Evolutionary conservation across 2,888 invertebrate genomes (phyloP).

Genomic region (Callosobruchus maculatus): DNA sequence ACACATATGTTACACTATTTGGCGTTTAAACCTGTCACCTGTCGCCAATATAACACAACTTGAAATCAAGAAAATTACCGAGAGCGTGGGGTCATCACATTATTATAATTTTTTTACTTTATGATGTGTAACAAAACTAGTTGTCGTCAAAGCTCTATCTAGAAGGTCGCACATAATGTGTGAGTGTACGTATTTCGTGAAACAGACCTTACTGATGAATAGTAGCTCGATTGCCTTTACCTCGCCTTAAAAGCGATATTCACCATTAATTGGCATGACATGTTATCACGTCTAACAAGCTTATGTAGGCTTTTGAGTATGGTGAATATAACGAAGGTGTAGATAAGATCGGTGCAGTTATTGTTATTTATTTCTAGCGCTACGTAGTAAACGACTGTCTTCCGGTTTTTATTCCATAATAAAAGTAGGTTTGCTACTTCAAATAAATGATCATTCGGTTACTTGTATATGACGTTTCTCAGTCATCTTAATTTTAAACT

Average conservation of each 20-base stretch:
- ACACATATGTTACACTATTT: no score
- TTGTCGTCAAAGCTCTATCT: slow-evolving; percentile 10
- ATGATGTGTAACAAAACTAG: not conserved
- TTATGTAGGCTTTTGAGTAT: not conserved
- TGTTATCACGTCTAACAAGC: not conserved
- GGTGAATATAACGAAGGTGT: not conserved
- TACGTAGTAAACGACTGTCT: not conserved
- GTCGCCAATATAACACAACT: no score
- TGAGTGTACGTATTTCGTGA: not conserved
- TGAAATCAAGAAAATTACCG: no score
- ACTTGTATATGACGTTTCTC: not conserved
- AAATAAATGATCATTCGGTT: not conserved
- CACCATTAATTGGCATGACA: not conserved
- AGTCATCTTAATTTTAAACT: no score
- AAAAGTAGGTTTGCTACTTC: not conserved
- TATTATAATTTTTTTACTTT: not conserved
- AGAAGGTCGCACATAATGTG: slow-evolving; percentile 7
- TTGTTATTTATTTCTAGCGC: not conserved
- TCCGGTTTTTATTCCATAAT: not conserved
- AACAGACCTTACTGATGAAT: not conserved
- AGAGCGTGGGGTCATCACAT: not conserved
- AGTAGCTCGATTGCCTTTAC: not conserved
- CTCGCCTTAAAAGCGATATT: not conserved
- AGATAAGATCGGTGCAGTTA: not conserved
- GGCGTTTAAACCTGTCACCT: no score